Conservation (phyloP, 2,888 invertebrate genomes). For the Drosophila birchii region DNA sequence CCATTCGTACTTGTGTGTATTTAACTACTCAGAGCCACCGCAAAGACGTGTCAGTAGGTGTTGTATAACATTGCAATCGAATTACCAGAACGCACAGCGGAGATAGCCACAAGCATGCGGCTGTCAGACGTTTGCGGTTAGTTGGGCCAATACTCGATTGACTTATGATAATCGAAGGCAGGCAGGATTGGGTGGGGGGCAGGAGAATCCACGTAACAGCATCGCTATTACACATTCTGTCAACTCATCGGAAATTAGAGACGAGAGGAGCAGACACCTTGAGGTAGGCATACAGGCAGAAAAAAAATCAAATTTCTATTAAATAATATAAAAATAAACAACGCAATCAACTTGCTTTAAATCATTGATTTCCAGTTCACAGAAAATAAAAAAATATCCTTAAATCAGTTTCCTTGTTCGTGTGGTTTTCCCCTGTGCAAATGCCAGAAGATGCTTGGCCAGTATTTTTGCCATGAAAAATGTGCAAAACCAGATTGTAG, state of each 20-base stretch:
- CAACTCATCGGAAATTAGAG: slow-evolving; percentile 23
- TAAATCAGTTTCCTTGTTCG: not conserved
- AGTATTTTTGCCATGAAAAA: slow-evolving; percentile 16
- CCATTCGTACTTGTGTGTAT: slow-evolving; percentile 15
- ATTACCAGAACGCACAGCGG: slow-evolving; percentile 20
- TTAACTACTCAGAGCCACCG: slow-evolving; percentile 54
- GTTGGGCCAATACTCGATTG: slow-evolving; percentile 49
- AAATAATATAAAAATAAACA: not conserved
- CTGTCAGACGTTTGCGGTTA: slow-evolving; percentile 55
- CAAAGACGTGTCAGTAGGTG: slow-evolving; percentile 61
- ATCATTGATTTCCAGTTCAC: not conserved
- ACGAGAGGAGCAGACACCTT: not conserved
- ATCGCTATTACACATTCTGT: slow-evolving; percentile 29
- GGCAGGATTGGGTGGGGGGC: slow-evolving; percentile 2
- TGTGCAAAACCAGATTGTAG: slow-evolving; percentile 18
- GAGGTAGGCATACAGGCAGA: not conserved
- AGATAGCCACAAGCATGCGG: slow-evolving; percentile 61
- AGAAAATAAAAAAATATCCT: not conserved
- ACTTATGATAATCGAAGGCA: slow-evolving; percentile 58
- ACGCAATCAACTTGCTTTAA: not conserved
- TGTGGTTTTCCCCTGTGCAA: not conserved
- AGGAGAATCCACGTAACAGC: slow-evolving; percentile 18
- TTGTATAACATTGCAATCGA: slow-evolving; percentile 59
- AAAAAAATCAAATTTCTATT: not conserved
- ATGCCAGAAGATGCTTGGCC: not conserved